Evolutionary conservation across 2,113 vertebrate species (phyloP).

Genomic region (Strigops habroptila): DNA sequence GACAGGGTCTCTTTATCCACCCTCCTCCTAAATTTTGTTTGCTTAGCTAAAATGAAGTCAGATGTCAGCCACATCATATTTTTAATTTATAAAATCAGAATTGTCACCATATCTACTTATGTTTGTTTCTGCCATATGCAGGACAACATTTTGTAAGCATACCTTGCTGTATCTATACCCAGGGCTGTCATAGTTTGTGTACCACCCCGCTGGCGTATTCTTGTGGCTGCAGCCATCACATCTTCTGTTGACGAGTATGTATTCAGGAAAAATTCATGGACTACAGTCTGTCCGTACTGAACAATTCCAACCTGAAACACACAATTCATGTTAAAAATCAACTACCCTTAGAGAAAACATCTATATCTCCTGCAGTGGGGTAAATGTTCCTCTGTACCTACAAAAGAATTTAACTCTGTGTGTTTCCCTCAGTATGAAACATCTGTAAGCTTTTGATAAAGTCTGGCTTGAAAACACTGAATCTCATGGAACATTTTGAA

Average conservation of each 20-base stretch:
- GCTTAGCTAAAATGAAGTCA: background rate
- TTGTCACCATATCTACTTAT: background rate
- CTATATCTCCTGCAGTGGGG: background rate
- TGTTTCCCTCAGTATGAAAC: background rate
- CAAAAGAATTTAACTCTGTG: background rate
- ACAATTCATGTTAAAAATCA: background rate
- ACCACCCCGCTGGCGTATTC: slow-evolving; percentile 83
- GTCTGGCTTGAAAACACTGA: background rate
- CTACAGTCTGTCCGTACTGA: slow-evolving; percentile 89
- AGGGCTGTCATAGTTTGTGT: slow-evolving; percentile 88
- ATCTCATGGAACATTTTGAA: background rate
- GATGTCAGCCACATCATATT: background rate
- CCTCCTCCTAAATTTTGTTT: background rate
- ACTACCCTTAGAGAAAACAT: background rate
- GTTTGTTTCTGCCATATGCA: background rate
- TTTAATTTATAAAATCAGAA: background rate
- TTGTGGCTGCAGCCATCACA: slow-evolving; percentile 74
- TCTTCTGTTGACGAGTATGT: slow-evolving; percentile 81
- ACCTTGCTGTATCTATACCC: slow-evolving; percentile 93
- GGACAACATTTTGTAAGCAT: background rate
- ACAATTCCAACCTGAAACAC: slow-evolving; percentile 91
- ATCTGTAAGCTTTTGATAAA: background rate
- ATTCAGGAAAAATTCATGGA: slow-evolving; percentile 90
- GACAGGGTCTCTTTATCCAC: background rate
- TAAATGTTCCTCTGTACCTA: background rate